Conservation (phyloP, 2,113 vertebrate species). For the Burhinus oedicnemus region DNA sequence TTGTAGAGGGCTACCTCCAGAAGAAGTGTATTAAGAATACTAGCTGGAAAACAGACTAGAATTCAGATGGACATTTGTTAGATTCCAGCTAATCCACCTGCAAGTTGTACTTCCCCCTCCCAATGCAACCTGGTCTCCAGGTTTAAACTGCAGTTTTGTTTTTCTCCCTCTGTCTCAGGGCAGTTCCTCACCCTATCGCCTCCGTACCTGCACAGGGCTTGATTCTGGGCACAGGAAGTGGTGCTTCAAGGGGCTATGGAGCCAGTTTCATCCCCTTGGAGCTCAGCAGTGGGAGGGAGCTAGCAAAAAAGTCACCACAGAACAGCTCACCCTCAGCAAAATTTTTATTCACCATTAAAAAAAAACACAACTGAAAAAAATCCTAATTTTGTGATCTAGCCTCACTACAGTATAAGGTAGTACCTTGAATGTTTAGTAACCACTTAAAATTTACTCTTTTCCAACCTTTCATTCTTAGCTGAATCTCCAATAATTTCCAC, state of each 20-base stretch:
- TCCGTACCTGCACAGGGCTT: not conserved
- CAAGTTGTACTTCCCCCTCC: not conserved
- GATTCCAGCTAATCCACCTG: not conserved
- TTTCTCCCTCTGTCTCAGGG: not conserved
- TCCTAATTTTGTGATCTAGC: not conserved
- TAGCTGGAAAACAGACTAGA: not conserved
- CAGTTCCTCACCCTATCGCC: not conserved
- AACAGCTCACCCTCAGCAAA: not conserved
- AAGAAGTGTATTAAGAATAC: not conserved
- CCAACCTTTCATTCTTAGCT: not conserved
- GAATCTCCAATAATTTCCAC: not conserved
- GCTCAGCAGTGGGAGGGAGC: not conserved
- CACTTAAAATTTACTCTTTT: not conserved
- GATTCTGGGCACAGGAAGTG: not conserved
- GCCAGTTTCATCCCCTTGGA: not conserved
- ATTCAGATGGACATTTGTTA: not conserved
- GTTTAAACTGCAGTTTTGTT: rapidly evolving
- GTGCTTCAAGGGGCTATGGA: not conserved
- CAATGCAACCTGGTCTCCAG: not conserved
- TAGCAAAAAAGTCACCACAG: not conserved
- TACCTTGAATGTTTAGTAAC: not conserved
- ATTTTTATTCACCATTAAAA: not conserved
- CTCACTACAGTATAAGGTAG: not conserved
- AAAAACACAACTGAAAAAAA: not conserved
- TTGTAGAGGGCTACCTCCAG: not conserved